Conservation (phyloP, 2,797 vertebrate genomes). For the Prunella strophiata region DNA sequence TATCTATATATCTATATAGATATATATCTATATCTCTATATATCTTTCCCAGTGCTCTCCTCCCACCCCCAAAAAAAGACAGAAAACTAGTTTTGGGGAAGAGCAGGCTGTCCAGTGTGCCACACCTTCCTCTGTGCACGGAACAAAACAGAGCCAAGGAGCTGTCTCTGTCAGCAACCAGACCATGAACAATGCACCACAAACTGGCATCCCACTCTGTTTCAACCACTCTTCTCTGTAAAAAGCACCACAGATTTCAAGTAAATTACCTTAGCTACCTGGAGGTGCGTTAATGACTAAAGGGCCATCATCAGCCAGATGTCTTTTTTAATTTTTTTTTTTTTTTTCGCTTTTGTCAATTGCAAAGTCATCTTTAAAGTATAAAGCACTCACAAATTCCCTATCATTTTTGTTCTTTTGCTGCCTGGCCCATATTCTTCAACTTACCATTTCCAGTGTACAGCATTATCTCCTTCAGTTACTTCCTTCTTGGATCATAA, state of each 20-base stretch:
- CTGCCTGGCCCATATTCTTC: background rate
- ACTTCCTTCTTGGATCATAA: background rate
- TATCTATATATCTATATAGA: no score
- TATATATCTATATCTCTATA: no score
- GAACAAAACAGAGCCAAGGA: background rate
- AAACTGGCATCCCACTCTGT: background rate
- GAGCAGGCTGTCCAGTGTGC: background rate
- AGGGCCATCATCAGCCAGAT: background rate
- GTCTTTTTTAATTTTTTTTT: background rate
- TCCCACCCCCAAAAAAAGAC: background rate
- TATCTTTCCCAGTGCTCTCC: background rate
- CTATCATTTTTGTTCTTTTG: background rate
- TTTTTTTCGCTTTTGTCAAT: background rate
- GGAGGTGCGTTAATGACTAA: background rate
- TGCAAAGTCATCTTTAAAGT: background rate
- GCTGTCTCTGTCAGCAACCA: background rate
- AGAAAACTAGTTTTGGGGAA: background rate
- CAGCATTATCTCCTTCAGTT: background rate
- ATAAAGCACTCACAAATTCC: background rate
- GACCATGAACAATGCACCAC: fast-evolving
- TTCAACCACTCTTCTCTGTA: background rate
- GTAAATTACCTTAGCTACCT: background rate
- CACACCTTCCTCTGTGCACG: background rate
- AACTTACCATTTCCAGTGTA: background rate
- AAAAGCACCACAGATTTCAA: background rate